Percentiles rank a stretch among this genome's conserved stretches.
phyloP scores from a whole-genome alignment of 2,888 invertebrate species.

The Diploptera punctata region DNA sequence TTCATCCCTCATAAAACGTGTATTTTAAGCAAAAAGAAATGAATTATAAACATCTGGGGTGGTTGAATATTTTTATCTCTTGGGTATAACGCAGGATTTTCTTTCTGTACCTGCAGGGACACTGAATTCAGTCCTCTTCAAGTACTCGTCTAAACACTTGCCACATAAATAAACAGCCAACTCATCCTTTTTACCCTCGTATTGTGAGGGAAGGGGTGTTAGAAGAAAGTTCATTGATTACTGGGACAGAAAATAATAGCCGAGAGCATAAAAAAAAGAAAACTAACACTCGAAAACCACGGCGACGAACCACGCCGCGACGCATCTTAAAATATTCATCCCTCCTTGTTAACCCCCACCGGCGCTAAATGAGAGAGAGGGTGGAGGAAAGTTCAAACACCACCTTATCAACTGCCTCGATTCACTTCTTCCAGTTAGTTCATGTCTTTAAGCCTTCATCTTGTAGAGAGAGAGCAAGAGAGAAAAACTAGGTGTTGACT shows the following conservation, averaged over 20 bases:
- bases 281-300: not conserved
- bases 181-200: not conserved
- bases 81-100: not conserved
- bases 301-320: not conserved
- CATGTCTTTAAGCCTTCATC: constrained; percentile 16
- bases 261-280: not conserved
- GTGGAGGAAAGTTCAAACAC: not conserved
- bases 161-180: constrained; percentile 5
- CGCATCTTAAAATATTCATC: constrained; percentile 33
- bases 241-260: constrained; percentile 33
- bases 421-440: not conserved
- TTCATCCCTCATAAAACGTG: not conserved
- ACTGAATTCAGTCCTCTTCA: not conserved
- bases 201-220: not conserved
- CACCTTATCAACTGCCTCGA: constrained; percentile 21
- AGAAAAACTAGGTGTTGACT: constrained; percentile 25
- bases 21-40: not conserved
- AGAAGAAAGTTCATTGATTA: constrained; percentile 22
- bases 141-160: not conserved
- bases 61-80: not conserved
- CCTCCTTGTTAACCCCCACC: constrained; percentile 26
- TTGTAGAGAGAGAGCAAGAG: not conserved
- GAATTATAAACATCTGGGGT: not conserved
- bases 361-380: not conserved
- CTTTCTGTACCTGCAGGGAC: not conserved